Evolutionary conservation across 2,888 invertebrate species (phyloP).

Genomic region (Teleogryllus oceanicus): DNA sequence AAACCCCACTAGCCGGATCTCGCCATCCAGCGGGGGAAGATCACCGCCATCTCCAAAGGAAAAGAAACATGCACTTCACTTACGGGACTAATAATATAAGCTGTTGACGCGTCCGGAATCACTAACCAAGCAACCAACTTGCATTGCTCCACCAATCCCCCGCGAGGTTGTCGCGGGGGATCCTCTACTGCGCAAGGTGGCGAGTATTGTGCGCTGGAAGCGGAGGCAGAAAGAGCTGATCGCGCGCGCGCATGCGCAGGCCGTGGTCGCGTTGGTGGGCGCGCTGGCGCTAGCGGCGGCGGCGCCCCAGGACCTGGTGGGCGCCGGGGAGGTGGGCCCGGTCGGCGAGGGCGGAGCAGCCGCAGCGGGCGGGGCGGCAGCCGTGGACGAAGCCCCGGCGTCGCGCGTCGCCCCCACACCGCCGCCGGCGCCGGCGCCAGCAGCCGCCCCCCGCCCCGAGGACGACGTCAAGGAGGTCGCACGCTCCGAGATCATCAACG

Average conservation of each 20-base stretch:
- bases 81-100: too few species aligned
- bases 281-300: background rate
- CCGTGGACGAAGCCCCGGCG: background rate
- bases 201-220: too few species aligned
- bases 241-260: background rate
- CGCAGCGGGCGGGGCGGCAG: background rate
- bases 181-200: too few species aligned
- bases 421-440: background rate
- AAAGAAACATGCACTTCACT: too few species aligned
- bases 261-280: background rate
- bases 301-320: constrained; percentile 21
- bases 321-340: constrained; percentile 31
- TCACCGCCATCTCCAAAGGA: too few species aligned
- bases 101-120: too few species aligned
- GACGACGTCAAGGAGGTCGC: background rate
- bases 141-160: too few species aligned
- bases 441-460: background rate
- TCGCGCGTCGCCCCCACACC: background rate
- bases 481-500: constrained; percentile 46
- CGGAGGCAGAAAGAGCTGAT: too few species aligned
- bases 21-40: too few species aligned
- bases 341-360: background rate
- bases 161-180: too few species aligned
- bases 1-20: too few species aligned
- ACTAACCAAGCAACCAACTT: too few species aligned